Conservation (phyloP, 2,797 vertebrate genomes). For the Dermochelys coriacea region DNA sequence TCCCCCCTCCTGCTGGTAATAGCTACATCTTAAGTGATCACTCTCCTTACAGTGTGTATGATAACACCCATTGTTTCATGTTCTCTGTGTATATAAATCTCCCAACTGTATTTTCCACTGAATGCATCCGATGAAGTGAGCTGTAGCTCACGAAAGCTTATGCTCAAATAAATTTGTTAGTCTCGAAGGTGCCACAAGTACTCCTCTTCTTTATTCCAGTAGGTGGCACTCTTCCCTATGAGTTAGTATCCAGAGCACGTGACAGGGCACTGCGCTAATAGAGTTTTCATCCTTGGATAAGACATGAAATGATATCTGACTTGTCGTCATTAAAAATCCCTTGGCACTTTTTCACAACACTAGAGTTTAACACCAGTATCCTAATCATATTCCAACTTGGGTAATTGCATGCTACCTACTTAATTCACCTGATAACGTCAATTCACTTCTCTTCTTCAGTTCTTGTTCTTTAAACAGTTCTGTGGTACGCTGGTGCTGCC, state of each 20-base stretch:
- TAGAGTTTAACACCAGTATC: accelerated
- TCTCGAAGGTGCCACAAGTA: too few relatives aligned
- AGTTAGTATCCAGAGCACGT: accelerated
- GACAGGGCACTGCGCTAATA: slow-evolving; percentile 1
- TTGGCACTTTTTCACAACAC: not conserved
- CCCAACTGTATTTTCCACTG: too few relatives aligned
- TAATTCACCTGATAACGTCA: slow-evolving; percentile 22
- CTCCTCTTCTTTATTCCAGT: not conserved
- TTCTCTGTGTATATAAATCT: too few relatives aligned
- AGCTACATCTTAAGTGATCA: too few relatives aligned
- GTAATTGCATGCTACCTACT: slow-evolving; percentile 48
- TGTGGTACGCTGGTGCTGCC: not conserved
- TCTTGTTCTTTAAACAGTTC: not conserved
- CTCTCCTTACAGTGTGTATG: too few relatives aligned
- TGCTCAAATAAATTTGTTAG: too few relatives aligned
- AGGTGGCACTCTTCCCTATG: not conserved
- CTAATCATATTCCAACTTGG: not conserved
- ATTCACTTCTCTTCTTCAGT: not conserved
- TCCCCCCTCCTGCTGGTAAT: too few relatives aligned
- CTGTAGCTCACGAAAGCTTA: too few relatives aligned
- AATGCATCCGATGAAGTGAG: too few relatives aligned
- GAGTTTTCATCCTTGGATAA: not conserved
- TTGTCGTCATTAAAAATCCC: slow-evolving; percentile 1
- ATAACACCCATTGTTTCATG: too few relatives aligned
- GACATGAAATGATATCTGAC: not conserved